Percentiles rank a stretch among this genome's conserved stretches.
These are phyloP conservation scores for Cephus runcator DNA, from an alignment of 2,888 invertebrate species.

Conservation along the genomic window DNA sequence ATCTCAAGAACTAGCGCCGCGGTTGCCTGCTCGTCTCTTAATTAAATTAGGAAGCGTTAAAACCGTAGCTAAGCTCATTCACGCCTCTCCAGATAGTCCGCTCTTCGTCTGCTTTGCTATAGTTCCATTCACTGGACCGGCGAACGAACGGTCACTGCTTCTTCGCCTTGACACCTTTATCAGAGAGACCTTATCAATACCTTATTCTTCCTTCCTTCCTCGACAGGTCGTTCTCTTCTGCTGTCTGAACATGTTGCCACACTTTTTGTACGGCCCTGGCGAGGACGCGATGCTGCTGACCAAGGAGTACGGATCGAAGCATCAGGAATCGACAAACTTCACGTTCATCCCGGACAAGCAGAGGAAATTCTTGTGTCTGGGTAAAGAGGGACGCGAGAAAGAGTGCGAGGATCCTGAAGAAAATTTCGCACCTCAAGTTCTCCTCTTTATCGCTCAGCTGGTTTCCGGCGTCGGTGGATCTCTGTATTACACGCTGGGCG, in stretches of 20 bases:
- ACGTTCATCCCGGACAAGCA: constrained; percentile 66
- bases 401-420: constrained; percentile 68
- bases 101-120: constrained; percentile 31
- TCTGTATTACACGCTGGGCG: constrained; percentile 76
- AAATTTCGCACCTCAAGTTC: constrained; percentile 72
- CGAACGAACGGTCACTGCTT: constrained; percentile 36
- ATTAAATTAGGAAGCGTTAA: constrained; percentile 57
- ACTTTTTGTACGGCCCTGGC: constrained; percentile 77
- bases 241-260: constrained; percentile 74
- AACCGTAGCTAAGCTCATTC: constrained; percentile 56
- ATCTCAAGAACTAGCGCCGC: neutral
- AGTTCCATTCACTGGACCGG: constrained; percentile 47
- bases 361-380: constrained; percentile 70
- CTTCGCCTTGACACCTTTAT: neutral
- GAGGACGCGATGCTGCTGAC: constrained; percentile 74
- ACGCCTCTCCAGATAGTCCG: constrained; percentile 36
- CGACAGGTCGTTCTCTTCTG: constrained; percentile 71
- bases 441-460: constrained; percentile 76
- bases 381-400: constrained; percentile 48
- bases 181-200: neutral
- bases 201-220: neutral
- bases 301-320: constrained; percentile 69
- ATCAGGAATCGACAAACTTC: constrained; percentile 57
- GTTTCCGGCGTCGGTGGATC: constrained; percentile 79
- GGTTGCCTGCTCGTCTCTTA: constrained; percentile 32